These are phyloP conservation scores for Drosophila tani DNA, from an alignment of 1,140 invertebrate species.

Conservation along the genomic window DNA sequence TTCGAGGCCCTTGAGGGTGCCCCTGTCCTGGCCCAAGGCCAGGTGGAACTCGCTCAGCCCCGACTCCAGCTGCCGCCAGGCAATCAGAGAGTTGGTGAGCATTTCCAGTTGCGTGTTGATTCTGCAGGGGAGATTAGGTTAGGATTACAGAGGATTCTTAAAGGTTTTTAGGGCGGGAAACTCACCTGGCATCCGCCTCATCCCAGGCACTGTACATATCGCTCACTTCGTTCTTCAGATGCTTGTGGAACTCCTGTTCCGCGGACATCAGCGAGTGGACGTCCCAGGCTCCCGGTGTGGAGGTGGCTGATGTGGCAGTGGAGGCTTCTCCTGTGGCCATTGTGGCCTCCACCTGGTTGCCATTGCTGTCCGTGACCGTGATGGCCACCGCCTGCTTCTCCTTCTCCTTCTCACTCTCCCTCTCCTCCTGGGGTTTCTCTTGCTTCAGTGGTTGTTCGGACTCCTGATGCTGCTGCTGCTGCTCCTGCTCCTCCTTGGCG, in stretches of 20 bases:
- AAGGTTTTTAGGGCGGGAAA: not conserved
- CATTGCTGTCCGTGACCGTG: slow-evolving; percentile 75
- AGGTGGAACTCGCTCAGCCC: slow-evolving; percentile 88
- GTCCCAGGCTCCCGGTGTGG: slow-evolving; percentile 85
- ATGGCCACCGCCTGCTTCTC: slow-evolving; percentile 47
- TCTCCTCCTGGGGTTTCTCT: not conserved
- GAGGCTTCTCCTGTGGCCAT: slow-evolving; percentile 31
- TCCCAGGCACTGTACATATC: slow-evolving; percentile 92
- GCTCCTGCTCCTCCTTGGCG: slow-evolving; percentile 58
- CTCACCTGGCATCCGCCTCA: slow-evolving; percentile 91
- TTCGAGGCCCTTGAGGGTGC: slow-evolving; percentile 88
- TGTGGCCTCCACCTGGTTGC: slow-evolving; percentile 67
- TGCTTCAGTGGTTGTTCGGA: slow-evolving; percentile 63
- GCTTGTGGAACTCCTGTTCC: slow-evolving; percentile 85
- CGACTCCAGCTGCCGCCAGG: slow-evolving; percentile 88
- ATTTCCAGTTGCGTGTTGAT: slow-evolving; percentile 79
- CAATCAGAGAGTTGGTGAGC: slow-evolving; percentile 85
- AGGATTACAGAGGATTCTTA: not conserved
- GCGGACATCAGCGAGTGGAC: slow-evolving; percentile 72
- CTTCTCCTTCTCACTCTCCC: slow-evolving; percentile 9
- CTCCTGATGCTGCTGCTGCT: slow-evolving; percentile 47
- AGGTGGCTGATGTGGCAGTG: slow-evolving; percentile 37
- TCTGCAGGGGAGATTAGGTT: slow-evolving; percentile 26
- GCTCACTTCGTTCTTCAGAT: slow-evolving; percentile 90
- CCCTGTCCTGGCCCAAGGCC: slow-evolving; percentile 88